Percentiles rank a stretch among this genome's conserved stretches.
Conservation (phyloP, 1,140 invertebrate species). For the Drosophila santomea region DNA sequence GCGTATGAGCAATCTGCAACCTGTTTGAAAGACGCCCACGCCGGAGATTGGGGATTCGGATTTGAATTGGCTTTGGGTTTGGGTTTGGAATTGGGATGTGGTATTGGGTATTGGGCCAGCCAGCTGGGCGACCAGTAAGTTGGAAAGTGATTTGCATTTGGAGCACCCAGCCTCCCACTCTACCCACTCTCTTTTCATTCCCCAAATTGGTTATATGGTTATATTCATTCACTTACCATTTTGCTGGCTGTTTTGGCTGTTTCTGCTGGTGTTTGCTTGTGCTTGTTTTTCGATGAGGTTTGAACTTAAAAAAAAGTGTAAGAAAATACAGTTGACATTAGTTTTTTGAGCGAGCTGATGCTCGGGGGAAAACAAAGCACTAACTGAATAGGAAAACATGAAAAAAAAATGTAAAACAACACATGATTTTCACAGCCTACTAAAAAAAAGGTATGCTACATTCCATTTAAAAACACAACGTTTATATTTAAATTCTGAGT, state of each 20-base stretch:
- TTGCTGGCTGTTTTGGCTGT: background rate
- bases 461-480: too few species aligned
- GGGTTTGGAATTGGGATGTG: background rate
- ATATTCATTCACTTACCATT: slow-evolving; percentile 59
- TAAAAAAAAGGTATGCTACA: background rate
- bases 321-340: slow-evolving; percentile 12
- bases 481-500: too few species aligned
- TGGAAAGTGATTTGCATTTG: slow-evolving; percentile 50
- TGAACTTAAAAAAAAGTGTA: slow-evolving; percentile 6
- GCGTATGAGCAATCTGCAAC: slow-evolving; percentile 74
- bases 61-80: background rate
- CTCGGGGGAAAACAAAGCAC: background rate
- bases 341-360: slow-evolving; percentile 1
- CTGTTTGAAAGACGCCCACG: slow-evolving; percentile 71
- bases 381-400: background rate
- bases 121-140: slow-evolving; percentile 51
- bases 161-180: slow-evolving; percentile 6
- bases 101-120: slow-evolving; percentile 7
- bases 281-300: slow-evolving; percentile 12
- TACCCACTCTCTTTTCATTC: background rate
- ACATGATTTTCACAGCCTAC: background rate
- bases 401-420: background rate
- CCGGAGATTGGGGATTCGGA: slow-evolving; percentile 15
- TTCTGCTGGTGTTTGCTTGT: slow-evolving; percentile 6
- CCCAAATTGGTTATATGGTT: background rate